These are phyloP conservation scores for Sinocyclocheilus maitianheensis DNA, from an alignment of 2,113 vertebrate species.

Conservation along the genomic window DNA sequence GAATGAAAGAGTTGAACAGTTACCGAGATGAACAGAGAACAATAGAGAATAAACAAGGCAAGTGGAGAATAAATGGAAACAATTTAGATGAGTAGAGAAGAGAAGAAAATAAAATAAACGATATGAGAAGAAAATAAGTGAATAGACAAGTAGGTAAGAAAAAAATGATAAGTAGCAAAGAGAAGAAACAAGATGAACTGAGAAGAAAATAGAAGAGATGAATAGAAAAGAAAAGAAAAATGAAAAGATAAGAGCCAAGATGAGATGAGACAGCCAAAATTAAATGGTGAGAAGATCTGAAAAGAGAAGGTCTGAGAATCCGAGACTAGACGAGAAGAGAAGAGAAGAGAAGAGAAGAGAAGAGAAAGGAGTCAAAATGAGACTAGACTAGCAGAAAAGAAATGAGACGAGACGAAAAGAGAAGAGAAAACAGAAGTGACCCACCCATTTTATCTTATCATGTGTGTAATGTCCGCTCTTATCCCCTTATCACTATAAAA, in stretches of 20 bases:
- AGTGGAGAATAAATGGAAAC: neutral
- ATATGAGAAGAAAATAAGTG: no score
- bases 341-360: neutral
- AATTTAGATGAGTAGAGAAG: neutral
- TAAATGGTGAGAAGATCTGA: neutral
- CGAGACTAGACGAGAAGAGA: neutral
- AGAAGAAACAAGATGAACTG: neutral
- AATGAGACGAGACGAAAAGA: neutral
- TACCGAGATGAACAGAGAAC: neutral
- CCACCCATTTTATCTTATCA: constrained; percentile 36
- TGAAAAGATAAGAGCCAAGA: neutral
- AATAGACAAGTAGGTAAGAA: neutral
- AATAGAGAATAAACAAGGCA: neutral
- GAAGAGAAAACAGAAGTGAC: constrained; percentile 17
- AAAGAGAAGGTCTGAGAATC: neutral
- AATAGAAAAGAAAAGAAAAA: no score
- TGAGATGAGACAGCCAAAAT: no score
- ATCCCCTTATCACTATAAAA: constrained; percentile 49
- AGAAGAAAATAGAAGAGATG: neutral
- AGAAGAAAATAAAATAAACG: neutral
- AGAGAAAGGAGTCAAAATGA: neutral
- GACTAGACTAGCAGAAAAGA: neutral
- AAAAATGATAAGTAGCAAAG: neutral
- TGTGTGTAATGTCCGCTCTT: constrained; percentile 41
- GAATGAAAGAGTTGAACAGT: neutral